These are phyloP conservation scores for Manduca sexta DNA, from an alignment of 1,140 invertebrate species.

Conservation along the genomic window DNA sequence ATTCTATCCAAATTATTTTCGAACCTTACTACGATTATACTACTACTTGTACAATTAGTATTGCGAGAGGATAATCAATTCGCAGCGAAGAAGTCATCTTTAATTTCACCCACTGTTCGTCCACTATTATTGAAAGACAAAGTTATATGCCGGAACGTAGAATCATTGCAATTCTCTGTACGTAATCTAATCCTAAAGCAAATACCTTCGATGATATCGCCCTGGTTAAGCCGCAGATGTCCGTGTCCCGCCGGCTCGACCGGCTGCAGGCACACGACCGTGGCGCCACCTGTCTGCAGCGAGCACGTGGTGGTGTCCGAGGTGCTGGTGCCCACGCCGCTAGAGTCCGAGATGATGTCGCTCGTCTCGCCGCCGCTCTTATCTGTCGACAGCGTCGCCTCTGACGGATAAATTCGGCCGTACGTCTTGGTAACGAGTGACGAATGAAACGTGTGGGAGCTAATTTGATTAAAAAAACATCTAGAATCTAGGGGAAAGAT, in stretches of 20 bases:
- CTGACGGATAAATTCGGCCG: constrained; percentile 60
- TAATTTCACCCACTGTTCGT: too few relatives aligned
- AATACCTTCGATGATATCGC: constrained; percentile 93
- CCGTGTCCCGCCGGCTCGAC: constrained; percentile 82
- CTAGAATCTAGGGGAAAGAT: constrained; percentile 6
- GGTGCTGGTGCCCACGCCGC: constrained; percentile 90
- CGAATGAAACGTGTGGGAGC: not conserved
- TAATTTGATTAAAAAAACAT: not conserved
- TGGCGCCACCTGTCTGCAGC: constrained; percentile 84
- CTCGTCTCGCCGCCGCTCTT: constrained; percentile 90
- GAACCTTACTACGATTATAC: too few relatives aligned
- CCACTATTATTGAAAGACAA: too few relatives aligned
- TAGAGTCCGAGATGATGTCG: constrained; percentile 92
- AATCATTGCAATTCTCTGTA: too few relatives aligned
- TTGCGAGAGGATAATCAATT: too few relatives aligned
- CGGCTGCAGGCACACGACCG: constrained; percentile 90
- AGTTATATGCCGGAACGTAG: too few relatives aligned
- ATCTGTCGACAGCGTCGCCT: constrained; percentile 80
- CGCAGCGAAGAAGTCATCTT: too few relatives aligned
- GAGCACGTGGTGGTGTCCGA: constrained; percentile 88
- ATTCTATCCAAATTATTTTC: too few relatives aligned
- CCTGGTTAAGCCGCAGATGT: constrained; percentile 87
- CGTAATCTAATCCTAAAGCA: too few relatives aligned
- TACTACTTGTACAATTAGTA: too few relatives aligned
- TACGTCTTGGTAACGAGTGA: not conserved